phyloP scores from a whole-genome alignment of 2,888 invertebrate genomes.

The Hypselothyrea guttata region DNA sequence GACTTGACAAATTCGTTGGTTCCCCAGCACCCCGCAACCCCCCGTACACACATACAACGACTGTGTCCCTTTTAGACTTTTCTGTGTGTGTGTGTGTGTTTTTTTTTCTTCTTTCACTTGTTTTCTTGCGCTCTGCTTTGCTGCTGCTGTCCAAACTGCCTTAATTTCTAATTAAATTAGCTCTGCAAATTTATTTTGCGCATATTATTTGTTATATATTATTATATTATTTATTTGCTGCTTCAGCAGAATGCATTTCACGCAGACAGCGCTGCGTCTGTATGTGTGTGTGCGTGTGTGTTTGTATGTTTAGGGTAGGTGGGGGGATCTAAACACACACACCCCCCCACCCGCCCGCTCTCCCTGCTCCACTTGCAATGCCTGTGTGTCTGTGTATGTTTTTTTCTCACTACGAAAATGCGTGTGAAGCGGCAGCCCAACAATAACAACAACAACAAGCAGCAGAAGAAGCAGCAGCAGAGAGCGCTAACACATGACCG shows the following conservation, averaged over 20 bases:
- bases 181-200: conserved; percentile 49
- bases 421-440: conserved; percentile 51
- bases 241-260: conserved; percentile 34
- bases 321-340: conserved; percentile 6
- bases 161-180: conserved; percentile 75
- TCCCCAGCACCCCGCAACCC: conserved; percentile 42
- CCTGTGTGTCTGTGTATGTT: too few relatives aligned
- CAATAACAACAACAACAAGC: conserved; percentile 31
- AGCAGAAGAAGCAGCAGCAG: conserved; percentile 6
- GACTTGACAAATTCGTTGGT: conserved; percentile 70
- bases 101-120: conserved; percentile 35
- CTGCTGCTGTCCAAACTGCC: conserved; percentile 40
- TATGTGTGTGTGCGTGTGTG: conserved; percentile 3
- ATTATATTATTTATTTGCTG: too few relatives aligned
- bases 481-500: conserved; percentile 42
- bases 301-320: not conserved
- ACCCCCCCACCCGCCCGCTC: conserved; percentile 39
- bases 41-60: conserved; percentile 19
- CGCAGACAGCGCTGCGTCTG: not conserved
- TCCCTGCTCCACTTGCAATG: too few relatives aligned
- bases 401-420: conserved; percentile 52
- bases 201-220: conserved; percentile 28
- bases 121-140: conserved; percentile 29
- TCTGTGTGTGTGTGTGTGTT: conserved; percentile 39
- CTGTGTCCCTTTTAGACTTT: conserved; percentile 47